Percentiles rank a stretch among this genome's conserved stretches.
phyloP scores from a whole-genome alignment of 2,797 vertebrate species.

The Accipiter superciliosus region DNA sequence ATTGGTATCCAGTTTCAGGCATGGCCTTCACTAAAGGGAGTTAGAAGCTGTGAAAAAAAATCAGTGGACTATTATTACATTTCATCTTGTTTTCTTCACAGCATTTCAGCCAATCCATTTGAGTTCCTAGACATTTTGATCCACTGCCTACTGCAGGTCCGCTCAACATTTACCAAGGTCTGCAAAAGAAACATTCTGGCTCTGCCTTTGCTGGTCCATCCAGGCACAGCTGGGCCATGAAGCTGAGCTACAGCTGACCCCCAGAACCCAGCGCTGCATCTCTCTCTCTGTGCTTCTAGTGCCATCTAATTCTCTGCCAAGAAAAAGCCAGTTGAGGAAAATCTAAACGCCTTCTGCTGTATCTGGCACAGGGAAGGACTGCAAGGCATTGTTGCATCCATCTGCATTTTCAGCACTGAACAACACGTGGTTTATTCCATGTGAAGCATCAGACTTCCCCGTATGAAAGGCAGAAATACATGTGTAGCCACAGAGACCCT shows the following conservation, averaged over 20 bases:
- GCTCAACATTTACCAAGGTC: neutral
- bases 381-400: neutral
- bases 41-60: neutral
- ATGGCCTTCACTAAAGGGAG: neutral
- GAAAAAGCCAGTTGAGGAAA: neutral
- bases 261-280: accelerated
- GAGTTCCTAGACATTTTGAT: neutral
- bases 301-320: neutral
- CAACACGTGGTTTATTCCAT: neutral
- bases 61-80: neutral
- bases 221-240: neutral
- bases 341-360: constrained; percentile 28
- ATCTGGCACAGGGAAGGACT: neutral
- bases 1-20: neutral
- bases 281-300: neutral
- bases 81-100: neutral
- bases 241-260: neutral
- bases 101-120: neutral
- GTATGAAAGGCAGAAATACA: neutral
- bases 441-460: neutral
- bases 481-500: neutral
- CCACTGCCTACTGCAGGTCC: neutral
- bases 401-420: neutral
- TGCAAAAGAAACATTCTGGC: neutral
- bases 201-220: neutral